Conservation (phyloP, 2,888 invertebrate genomes). For the Tolmerus cingulatus region DNA sequence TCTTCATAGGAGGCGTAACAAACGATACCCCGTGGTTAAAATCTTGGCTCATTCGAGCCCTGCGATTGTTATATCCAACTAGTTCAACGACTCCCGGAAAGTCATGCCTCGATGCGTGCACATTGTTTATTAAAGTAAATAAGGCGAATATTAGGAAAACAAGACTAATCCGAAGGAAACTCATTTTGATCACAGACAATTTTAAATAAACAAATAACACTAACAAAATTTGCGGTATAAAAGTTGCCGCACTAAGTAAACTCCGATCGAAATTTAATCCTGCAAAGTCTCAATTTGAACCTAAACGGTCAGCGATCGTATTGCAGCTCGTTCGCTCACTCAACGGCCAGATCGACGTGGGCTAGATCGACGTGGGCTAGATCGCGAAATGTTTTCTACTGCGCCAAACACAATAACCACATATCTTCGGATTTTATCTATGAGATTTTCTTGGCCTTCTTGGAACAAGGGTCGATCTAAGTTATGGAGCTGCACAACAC, state of each 20-base stretch:
- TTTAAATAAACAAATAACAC: conserved; percentile 10
- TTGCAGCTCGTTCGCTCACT: neutral
- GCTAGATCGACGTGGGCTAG: conserved; percentile 4
- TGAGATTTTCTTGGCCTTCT: conserved; percentile 23
- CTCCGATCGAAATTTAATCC: neutral
- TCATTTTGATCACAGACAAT: conserved; percentile 42
- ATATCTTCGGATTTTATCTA: conserved; percentile 30
- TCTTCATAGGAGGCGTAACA: conserved; percentile 55
- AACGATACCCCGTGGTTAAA: conserved; percentile 6
- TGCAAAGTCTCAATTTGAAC: conserved; percentile 21
- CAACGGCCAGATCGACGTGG: neutral
- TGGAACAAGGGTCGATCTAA: conserved; percentile 29
- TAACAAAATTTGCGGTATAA: neutral
- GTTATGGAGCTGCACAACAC: conserved; percentile 55
- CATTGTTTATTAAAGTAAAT: conserved; percentile 9
- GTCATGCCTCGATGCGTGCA: conserved; percentile 49
- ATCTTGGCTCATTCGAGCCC: conserved; percentile 54
- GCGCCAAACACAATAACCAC: conserved; percentile 33
- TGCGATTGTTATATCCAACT: conserved; percentile 59
- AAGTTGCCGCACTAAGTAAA: neutral
- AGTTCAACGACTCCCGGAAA: conserved; percentile 62
- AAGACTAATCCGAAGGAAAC: conserved; percentile 34
- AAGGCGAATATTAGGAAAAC: conserved; percentile 19
- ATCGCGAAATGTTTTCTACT: conserved; percentile 25
- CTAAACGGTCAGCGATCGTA: conserved; percentile 5